phyloP scores from a whole-genome alignment of 2,797 vertebrate species.

The Clarias platycephalus region DNA sequence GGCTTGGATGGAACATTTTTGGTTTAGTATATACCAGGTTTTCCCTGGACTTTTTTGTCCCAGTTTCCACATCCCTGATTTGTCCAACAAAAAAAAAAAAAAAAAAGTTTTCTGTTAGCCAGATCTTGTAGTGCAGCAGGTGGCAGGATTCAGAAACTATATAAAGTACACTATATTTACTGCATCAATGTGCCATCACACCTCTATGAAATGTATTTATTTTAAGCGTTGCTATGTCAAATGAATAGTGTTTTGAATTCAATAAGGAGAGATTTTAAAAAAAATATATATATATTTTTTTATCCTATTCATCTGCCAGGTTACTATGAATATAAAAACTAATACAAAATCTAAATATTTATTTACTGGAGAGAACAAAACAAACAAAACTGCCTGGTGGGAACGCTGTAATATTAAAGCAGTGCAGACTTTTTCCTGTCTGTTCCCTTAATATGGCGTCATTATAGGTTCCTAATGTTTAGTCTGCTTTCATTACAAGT shows the following conservation, averaged over 20 bases:
- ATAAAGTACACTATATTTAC: not conserved
- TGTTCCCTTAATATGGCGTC: slow-evolving; percentile 3
- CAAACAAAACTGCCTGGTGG: not conserved
- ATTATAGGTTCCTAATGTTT: slow-evolving; percentile 1
- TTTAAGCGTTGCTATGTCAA: not conserved
- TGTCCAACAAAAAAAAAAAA: not conserved
- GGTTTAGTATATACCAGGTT: not conserved
- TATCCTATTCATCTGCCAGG: not conserved
- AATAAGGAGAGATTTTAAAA: not conserved
- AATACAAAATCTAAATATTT: too few relatives aligned
- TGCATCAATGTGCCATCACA: not conserved
- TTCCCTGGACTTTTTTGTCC: not conserved
- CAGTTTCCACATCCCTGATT: not conserved
- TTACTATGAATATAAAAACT: not conserved
- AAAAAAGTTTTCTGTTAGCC: not conserved
- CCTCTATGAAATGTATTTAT: not conserved
- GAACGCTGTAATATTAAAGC: slow-evolving; percentile 9
- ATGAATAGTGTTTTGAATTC: not conserved
- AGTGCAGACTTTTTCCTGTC: slow-evolving; percentile 1
- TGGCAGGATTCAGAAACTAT: not conserved
- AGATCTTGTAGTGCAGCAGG: not conserved
- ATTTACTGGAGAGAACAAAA: not conserved
- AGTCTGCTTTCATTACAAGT: slow-evolving; percentile 13
- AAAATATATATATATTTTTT: not conserved
- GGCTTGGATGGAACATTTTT: not conserved